These are phyloP conservation scores for Pristionchus entomophagus DNA, from an alignment of 2,888 invertebrate species.

Conservation along the genomic window DNA sequence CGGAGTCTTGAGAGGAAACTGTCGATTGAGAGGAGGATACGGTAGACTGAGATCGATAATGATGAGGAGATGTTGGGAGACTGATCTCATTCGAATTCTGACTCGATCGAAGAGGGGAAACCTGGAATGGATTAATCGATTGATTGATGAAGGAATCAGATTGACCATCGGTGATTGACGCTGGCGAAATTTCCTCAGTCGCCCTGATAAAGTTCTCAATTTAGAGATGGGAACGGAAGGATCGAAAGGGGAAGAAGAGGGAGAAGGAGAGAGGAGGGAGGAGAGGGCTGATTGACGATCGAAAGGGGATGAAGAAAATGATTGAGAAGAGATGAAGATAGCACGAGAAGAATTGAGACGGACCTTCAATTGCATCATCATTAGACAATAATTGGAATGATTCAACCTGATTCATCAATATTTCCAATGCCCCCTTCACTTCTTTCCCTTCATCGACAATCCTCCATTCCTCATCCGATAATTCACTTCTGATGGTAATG, in stretches of 20 bases:
- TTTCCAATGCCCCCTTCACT: neutral
- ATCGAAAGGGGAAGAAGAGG: conserved; percentile 21
- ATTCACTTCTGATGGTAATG: conserved; percentile 32
- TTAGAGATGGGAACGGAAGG: neutral
- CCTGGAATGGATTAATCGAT: neutral
- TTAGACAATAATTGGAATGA: neutral
- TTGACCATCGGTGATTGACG: conserved; percentile 9
- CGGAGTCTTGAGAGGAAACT: conserved; percentile 19
- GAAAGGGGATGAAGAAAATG: conserved; percentile 20
- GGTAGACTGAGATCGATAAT: neutral
- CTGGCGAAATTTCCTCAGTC: conserved; percentile 2
- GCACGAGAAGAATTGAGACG: conserved; percentile 31
- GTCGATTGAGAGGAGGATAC: conserved; percentile 32
- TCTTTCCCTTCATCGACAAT: conserved; percentile 18
- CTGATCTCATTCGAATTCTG: conserved; percentile 32
- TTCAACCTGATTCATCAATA: conserved; percentile 23
- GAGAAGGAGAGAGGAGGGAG: conserved; percentile 3
- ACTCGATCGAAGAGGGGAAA: conserved; percentile 5
- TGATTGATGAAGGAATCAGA: neutral
- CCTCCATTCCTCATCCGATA: conserved; percentile 41
- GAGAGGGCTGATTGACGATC: conserved; percentile 30
- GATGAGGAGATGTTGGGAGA: conserved; percentile 12
- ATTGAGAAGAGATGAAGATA: neutral
- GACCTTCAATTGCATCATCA: neutral
- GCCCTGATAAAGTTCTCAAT: conserved; percentile 20